These are phyloP conservation scores for Tenualosa ilisha DNA, from an alignment of 2,797 vertebrate species.

Conservation along the genomic window DNA sequence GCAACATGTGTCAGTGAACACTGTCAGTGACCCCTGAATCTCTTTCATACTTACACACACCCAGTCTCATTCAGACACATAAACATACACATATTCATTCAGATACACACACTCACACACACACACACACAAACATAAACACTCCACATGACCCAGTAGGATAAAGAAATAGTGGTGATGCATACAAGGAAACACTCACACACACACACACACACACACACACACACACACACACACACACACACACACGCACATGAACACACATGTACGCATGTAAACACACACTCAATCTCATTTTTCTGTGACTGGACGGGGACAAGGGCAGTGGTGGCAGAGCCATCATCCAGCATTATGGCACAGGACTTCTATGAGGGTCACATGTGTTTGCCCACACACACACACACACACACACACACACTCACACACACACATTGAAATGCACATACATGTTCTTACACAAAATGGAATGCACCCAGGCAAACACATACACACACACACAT, in stretches of 20 bases:
- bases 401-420: background rate
- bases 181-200: background rate
- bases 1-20: conserved; percentile 61
- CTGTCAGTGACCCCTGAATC: conserved; percentile 45
- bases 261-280: conserved; percentile 42
- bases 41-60: conserved; percentile 33
- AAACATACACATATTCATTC: background rate
- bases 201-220: background rate
- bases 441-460: background rate
- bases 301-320: conserved; percentile 32
- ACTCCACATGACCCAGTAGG: conserved; percentile 29
- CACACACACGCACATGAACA: background rate
- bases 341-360: conserved; percentile 21
- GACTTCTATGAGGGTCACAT: conserved; percentile 35
- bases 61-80: conserved; percentile 25
- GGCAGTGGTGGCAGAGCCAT: conserved; percentile 19
- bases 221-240: background rate
- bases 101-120: background rate
- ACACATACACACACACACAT: background rate
- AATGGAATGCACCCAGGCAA: background rate
- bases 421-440: background rate
- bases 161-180: background rate
- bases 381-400: conserved; percentile 52
- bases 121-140: background rate
- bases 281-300: conserved; percentile 44